Conservation (phyloP, 2,888 invertebrate species). For the Leptopterna dolabrata region DNA sequence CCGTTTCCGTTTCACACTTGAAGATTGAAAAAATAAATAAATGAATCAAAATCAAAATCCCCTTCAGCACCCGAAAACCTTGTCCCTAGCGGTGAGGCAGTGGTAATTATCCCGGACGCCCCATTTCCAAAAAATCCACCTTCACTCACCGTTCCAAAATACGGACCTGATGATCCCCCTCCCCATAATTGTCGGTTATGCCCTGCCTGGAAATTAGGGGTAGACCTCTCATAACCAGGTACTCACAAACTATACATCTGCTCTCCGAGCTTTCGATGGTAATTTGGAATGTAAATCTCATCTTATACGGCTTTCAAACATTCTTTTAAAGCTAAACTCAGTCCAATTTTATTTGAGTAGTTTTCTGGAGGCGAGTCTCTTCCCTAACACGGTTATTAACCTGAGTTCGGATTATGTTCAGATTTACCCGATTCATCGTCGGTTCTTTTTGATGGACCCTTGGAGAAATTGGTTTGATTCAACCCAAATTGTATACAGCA, state of each 20-base stretch:
- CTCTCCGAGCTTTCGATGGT: conserved; percentile 38
- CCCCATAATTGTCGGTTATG: conserved; percentile 51
- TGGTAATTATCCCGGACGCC: conserved; percentile 28
- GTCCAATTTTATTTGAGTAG: conserved; percentile 47
- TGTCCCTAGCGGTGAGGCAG: conserved; percentile 3
- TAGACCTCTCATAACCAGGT: conserved; percentile 47
- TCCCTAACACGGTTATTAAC: conserved; percentile 1
- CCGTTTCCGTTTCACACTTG: not conserved
- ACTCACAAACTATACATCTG: conserved; percentile 46
- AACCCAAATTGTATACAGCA: no score
- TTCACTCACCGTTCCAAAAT: not conserved
- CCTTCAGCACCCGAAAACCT: not conserved
- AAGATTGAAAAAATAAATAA: not conserved
- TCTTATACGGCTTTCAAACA: conserved; percentile 39
- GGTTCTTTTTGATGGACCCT: not conserved
- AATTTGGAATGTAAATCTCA: conserved; percentile 51
- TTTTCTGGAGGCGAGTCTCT: not conserved
- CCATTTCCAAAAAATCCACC: conserved; percentile 2
- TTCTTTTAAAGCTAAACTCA: conserved; percentile 37
- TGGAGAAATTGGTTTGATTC: not conserved
- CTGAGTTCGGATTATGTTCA: conserved; percentile 3
- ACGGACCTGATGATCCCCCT: conserved; percentile 24
- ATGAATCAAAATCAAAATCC: not conserved
- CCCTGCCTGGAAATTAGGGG: conserved; percentile 39
- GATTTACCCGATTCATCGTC: not conserved